Conservation (phyloP, 2,797 vertebrate genomes). For the Danio albolineatus region DNA sequence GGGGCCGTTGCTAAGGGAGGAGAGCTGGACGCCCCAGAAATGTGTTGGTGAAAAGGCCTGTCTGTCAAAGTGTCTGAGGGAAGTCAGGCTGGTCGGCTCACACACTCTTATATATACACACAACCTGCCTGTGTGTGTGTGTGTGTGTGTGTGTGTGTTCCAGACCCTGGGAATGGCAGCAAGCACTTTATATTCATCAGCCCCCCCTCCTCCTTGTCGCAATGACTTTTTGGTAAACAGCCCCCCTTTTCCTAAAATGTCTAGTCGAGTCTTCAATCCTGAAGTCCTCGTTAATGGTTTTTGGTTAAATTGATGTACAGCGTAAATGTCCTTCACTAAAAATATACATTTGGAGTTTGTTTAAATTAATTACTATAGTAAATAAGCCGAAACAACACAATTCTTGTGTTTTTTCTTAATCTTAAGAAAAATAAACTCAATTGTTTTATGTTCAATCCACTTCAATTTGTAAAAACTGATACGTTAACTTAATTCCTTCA, state of each 20-base stretch:
- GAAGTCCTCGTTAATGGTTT: slow-evolving; percentile 40
- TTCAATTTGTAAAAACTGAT: too few relatives aligned
- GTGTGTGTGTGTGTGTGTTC: slow-evolving; percentile 58
- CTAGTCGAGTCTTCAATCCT: slow-evolving; percentile 51
- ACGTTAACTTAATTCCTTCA: too few relatives aligned
- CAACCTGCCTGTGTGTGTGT: slow-evolving; percentile 26
- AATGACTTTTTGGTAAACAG: slow-evolving; percentile 35
- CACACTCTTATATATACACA: slow-evolving; percentile 44
- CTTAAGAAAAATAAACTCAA: too few relatives aligned
- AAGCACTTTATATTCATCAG: slow-evolving; percentile 93
- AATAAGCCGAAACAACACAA: too few relatives aligned
- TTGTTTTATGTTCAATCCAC: too few relatives aligned
- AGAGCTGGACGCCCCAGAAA: slow-evolving; percentile 83
- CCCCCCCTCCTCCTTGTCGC: slow-evolving; percentile 56
- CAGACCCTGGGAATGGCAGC: slow-evolving; percentile 95
- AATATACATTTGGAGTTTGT: too few relatives aligned
- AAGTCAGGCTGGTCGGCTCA: slow-evolving; percentile 76
- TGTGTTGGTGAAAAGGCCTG: slow-evolving; percentile 89
- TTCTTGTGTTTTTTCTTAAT: too few relatives aligned
- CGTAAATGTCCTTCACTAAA: too few relatives aligned
- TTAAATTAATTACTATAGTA: too few relatives aligned
- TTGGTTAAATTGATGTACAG: too few relatives aligned
- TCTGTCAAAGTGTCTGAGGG: slow-evolving; percentile 93
- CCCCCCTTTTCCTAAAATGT: slow-evolving; percentile 31
- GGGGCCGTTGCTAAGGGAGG: slow-evolving; percentile 95